A percentile compares a stretch with the other conserved stretches of the same genome.
Evolutionary conservation across 2,797 vertebrate genomes (phyloP).

Genomic region (Oophaga sylvatica): DNA sequence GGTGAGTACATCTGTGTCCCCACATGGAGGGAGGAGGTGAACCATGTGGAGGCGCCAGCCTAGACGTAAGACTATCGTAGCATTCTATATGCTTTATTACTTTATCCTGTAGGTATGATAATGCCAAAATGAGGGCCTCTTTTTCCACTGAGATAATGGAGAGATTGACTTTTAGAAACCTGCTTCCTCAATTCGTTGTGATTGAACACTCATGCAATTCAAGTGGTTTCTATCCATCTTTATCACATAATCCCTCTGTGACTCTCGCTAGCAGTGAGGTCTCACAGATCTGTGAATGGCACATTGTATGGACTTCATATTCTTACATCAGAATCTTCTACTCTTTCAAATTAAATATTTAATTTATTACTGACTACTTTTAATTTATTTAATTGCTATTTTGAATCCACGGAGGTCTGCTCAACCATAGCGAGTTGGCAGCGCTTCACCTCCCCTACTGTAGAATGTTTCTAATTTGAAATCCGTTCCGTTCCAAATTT

Average conservation of each 20-base stretch:
- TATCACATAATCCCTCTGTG: conserved; percentile 38
- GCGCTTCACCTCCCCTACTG: not conserved
- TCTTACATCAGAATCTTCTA: conserved; percentile 6
- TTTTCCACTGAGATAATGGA: conserved; percentile 42
- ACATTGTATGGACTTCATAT: conserved; percentile 51
- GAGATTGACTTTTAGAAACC: not conserved
- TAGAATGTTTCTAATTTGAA: conserved; percentile 35
- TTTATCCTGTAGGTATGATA: conserved; percentile 2
- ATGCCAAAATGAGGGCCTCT: not conserved
- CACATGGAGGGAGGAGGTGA: too few species aligned
- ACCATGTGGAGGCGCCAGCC: too few species aligned
- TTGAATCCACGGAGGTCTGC: conserved; percentile 17
- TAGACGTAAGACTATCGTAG: not conserved
- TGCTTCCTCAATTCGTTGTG: conserved; percentile 38
- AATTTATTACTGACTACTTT: conserved; percentile 50
- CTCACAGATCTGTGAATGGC: conserved; percentile 50
- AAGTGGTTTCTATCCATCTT: not conserved
- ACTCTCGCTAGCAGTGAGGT: conserved; percentile 35
- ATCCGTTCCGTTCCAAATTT: conserved; percentile 37
- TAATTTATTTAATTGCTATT: conserved; percentile 58
- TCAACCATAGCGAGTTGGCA: conserved; percentile 54
- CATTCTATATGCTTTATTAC: not conserved
- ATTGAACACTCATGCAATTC: conserved; percentile 28
- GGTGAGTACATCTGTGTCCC: too few species aligned
- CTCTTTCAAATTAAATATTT: conserved; percentile 52